Conservation (phyloP, 2,113 vertebrate genomes). For the Chiloscyllium plagiosum region DNA sequence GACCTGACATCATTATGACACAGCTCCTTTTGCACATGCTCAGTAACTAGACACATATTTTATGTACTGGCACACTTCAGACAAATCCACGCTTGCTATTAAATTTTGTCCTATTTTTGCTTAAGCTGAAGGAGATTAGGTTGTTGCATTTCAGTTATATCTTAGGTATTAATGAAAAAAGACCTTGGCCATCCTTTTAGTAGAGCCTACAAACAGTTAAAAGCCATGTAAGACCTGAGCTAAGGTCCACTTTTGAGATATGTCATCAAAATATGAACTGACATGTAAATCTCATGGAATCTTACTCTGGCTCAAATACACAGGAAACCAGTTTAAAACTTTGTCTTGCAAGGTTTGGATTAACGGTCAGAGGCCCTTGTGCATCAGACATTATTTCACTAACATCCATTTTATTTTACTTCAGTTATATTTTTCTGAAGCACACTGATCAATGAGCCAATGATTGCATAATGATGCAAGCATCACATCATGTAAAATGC, state of each 20-base stretch:
- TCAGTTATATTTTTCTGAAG: no score
- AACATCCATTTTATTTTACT: neutral
- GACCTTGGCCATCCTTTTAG: neutral
- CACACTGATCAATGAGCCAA: neutral
- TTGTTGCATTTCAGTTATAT: neutral
- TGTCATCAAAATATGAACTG: neutral
- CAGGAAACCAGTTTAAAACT: neutral
- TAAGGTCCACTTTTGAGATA: neutral
- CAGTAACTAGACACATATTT: no score
- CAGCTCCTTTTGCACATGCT: no score
- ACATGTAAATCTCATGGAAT: neutral
- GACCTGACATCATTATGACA: no score
- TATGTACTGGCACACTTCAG: neutral
- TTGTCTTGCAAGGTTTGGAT: neutral
- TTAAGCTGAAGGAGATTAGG: neutral
- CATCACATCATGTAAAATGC: neutral
- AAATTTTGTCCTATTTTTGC: neutral
- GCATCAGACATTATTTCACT: neutral
- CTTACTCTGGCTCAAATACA: neutral
- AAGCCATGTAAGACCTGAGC: neutral
- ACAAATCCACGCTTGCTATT: neutral
- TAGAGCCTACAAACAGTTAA: neutral
- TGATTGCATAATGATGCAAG: neutral
- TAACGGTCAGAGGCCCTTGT: no score
- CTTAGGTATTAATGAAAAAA: neutral